phyloP scores from a whole-genome alignment of 2,113 vertebrate genomes.

The Hucho hucho region DNA sequence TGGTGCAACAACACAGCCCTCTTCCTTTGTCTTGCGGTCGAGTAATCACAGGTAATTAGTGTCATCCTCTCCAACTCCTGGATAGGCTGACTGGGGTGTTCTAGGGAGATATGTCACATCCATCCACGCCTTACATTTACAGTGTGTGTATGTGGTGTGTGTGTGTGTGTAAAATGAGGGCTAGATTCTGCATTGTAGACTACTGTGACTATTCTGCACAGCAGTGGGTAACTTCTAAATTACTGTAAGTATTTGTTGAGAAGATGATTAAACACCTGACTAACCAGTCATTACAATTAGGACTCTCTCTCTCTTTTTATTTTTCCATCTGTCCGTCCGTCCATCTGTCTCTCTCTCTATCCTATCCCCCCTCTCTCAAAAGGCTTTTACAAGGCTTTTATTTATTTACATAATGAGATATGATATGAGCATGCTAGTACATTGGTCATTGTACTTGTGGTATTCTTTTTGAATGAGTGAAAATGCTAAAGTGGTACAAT shows the following conservation, averaged over 20 bases:
- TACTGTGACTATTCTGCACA: neutral
- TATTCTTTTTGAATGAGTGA: neutral
- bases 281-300: neutral
- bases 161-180: neutral
- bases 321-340: too few relatives aligned
- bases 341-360: too few relatives aligned
- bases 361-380: neutral
- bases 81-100: slow-evolving; percentile 13
- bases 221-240: neutral
- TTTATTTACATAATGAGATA: too few relatives aligned
- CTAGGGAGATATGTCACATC: neutral
- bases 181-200: neutral
- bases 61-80: slow-evolving; percentile 21
- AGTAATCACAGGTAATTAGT: slow-evolving; percentile 41
- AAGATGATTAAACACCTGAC: neutral
- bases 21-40: slow-evolving; percentile 37
- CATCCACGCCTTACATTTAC: neutral
- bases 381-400: neutral
- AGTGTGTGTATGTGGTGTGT: too few relatives aligned
- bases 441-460: neutral
- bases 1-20: neutral
- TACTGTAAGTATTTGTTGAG: neutral
- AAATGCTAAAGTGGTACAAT: neutral
- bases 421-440: too few relatives aligned
- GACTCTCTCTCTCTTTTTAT: too few relatives aligned